Evolutionary conservation across 2,113 vertebrate genomes (phyloP), one percentile per base, ranked within the genome.

Genomic region (Datnioides undecimradiatus): DNA sequence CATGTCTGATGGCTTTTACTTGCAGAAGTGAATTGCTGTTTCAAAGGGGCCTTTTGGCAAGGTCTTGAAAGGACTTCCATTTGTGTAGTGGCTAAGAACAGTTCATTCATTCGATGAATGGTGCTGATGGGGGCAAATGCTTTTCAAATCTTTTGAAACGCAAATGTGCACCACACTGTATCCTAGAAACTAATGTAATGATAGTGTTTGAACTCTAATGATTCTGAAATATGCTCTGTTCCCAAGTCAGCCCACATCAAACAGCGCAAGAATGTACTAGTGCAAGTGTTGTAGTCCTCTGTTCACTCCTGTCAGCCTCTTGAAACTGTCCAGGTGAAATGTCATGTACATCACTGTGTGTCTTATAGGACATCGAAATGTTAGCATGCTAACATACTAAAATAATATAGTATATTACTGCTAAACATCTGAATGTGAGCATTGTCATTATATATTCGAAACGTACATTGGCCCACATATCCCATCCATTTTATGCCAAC

Each of bases 141-240:
- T 78, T 66, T 45, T 21, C 23, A 79, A 79, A 62, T 80, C 85
- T 78, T 90, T 89, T 90, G 83, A 89, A 77, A 85, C 79, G 79
- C 81, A 87, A 90, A 90, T 87, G 38, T 36, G 41, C 54, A 5
- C 52, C 79, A 51, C 70, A 33, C 70, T 75, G 87, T 72, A 69
- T 82, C 83, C 57, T 33, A 60, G 83, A 84, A 80, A 87, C 79
- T 48, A 60, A 8, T 71, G 73, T 79, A 76, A 79, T 76, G 67
- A 82, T 52, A 40, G 82, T 33, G 82, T 80, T 68, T 76, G 69
- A 88, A 79, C 70, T 69, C 36, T 60, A 69, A 83, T 60, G 59
- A 70, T 57, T 82, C 68, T 31, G 75, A 82, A 82, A 79, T 63
- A 16, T 73, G 57, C 43, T 76, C 84, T 64, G 63, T 85, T 82